A percentile compares a stretch with the other conserved stretches of the same genome.
Evolutionary conservation across 2,113 vertebrate species (phyloP).

Genomic region (Calonectris borealis): DNA sequence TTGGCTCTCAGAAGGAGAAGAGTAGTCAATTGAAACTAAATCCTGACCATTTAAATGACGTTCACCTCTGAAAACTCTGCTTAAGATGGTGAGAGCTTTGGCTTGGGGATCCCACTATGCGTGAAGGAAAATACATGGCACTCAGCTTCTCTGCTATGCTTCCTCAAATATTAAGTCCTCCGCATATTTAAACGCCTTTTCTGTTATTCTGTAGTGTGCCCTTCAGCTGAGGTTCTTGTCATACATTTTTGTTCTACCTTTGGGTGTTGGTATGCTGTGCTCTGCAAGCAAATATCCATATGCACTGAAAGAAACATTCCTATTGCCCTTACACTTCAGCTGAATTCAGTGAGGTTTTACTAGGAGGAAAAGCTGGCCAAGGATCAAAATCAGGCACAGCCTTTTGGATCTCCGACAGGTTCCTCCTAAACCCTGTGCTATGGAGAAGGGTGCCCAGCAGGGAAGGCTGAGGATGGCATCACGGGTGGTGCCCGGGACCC

Average conservation of each 20-base stretch:
- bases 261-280: not conserved
- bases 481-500: fast-evolving
- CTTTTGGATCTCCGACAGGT: not conserved
- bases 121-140: not conserved
- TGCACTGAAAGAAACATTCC: not conserved
- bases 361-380: not conserved
- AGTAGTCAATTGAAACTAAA: not conserved
- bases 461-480: not conserved
- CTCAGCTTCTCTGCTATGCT: not conserved
- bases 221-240: not conserved
- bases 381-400: not conserved
- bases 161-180: not conserved
- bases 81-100: not conserved
- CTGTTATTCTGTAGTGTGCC: not conserved
- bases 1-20: not conserved
- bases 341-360: not conserved
- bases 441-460: not conserved
- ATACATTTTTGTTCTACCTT: not conserved
- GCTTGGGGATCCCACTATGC: not conserved
- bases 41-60: not conserved
- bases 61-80: not conserved
- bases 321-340: not conserved
- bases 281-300: not conserved
- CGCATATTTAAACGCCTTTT: not conserved
- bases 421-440: not conserved